Conservation (phyloP, 2,797 vertebrate genomes). For the Myotis pilosus region DNA sequence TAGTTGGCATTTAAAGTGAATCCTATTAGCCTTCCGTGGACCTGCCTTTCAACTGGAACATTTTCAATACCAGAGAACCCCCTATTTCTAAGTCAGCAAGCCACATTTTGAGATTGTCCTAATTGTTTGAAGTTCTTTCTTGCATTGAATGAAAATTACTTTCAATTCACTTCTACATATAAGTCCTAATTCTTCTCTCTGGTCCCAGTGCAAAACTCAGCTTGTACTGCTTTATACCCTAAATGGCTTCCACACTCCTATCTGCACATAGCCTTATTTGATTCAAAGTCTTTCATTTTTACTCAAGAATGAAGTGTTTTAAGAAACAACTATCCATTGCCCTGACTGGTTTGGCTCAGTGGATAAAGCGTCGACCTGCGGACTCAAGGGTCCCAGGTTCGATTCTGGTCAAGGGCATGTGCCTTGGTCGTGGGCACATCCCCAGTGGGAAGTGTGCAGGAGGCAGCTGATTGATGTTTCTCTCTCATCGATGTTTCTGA, state of each 20-base stretch:
- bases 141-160: background rate
- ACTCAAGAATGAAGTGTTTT: background rate
- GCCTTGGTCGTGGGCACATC: too few species aligned
- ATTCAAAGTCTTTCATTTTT: background rate
- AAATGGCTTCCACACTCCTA: background rate
- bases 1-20: background rate
- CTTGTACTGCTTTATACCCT: background rate
- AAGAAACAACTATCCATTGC: background rate
- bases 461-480: too few species aligned
- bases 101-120: background rate
- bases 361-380: too few species aligned
- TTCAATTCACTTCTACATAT: background rate
- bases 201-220: background rate
- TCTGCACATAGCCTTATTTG: background rate
- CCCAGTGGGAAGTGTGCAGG: too few species aligned
- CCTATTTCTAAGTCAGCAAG: background rate
- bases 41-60: background rate
- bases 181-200: constrained; percentile 36
- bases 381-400: too few species aligned
- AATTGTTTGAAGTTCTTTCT: background rate
- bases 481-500: too few species aligned
- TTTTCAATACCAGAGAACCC: background rate
- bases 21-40: background rate
- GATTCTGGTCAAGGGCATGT: too few species aligned
- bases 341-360: too few species aligned